A percentile compares a stretch with the other conserved stretches of the same genome.
Conservation (phyloP, 23 tunicate genomes). For the Halocynthia aurantium region DNA sequence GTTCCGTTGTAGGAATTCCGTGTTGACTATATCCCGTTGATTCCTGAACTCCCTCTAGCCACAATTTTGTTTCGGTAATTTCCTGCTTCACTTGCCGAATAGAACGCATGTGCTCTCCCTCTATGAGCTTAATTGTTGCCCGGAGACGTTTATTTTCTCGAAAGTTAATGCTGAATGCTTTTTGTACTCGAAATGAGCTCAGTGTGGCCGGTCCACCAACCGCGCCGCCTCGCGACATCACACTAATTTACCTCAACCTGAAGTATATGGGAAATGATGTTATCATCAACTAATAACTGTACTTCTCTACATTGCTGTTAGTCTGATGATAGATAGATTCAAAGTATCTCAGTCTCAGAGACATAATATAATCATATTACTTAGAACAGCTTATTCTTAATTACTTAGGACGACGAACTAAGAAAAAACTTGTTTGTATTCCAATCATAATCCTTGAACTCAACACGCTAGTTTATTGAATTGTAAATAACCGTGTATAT, state of each 20-base stretch:
- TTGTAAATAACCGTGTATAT: no score
- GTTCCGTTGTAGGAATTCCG: slow-evolving; percentile 33
- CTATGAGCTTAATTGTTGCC: slow-evolving; percentile 57
- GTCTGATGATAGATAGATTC: no score
- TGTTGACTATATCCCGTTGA: slow-evolving; percentile 52
- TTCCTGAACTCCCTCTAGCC: slow-evolving; percentile 60
- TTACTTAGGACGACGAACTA: no score
- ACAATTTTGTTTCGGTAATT: slow-evolving; percentile 66
- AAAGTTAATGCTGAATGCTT: slow-evolving; percentile 83
- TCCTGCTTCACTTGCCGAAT: slow-evolving; percentile 77
- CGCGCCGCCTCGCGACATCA: slow-evolving; percentile 48
- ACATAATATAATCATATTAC: not conserved
- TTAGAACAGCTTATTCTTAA: not conserved
- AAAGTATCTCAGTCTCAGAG: no score
- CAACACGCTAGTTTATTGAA: no score
- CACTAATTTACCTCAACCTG: not conserved
- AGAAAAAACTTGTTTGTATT: no score
- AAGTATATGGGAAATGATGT: not conserved
- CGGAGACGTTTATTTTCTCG: slow-evolving; percentile 70
- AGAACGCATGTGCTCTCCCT: slow-evolving; percentile 65
- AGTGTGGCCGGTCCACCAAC: slow-evolving; percentile 76
- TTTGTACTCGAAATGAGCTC: slow-evolving; percentile 74
- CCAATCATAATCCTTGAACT: no score
- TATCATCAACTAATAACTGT: not conserved
- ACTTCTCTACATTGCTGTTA: no score